Percentiles rank a stretch among this genome's conserved stretches.
Conservation (phyloP, 2,113 vertebrate species). For the Poeciliopsis prolifica region DNA sequence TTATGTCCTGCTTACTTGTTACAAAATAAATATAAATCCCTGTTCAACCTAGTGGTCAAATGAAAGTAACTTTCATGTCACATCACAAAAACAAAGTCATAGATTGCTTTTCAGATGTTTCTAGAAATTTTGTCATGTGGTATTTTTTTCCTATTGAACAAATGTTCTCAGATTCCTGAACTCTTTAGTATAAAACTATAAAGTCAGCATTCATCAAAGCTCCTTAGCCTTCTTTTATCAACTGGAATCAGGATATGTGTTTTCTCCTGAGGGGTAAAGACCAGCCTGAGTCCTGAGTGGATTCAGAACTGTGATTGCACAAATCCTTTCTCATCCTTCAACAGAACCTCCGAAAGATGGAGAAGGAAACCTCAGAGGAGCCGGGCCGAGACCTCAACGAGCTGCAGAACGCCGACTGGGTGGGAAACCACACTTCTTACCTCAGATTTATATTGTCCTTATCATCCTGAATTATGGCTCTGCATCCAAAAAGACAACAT, state of each 20-base stretch:
- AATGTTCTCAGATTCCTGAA: not conserved
- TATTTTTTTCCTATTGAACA: not conserved
- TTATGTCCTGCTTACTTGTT: no score
- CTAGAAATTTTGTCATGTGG: not conserved
- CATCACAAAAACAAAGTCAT: not conserved
- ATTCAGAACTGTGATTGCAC: not conserved
- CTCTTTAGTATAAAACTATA: not conserved
- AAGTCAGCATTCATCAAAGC: not conserved
- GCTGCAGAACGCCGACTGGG: slow-evolving; percentile 95
- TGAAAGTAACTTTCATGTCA: no score
- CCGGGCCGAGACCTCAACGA: slow-evolving; percentile 88
- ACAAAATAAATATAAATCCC: no score
- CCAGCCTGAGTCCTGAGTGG: not conserved
- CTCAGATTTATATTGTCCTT: not conserved
- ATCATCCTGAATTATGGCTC: not conserved
- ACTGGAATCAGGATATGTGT: not conserved
- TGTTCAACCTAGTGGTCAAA: no score
- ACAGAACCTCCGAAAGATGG: slow-evolving; percentile 96
- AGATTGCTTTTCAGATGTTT: not conserved
- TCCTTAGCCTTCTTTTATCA: not conserved
- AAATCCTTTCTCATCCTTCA: slow-evolving; percentile 19
- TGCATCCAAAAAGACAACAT: not conserved
- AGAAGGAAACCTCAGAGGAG: slow-evolving; percentile 78
- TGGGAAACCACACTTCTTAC: slow-evolving; percentile 69
- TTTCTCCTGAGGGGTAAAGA: not conserved